These are phyloP conservation scores for Centroberyx gerrardi DNA, from an alignment of 2,797 vertebrate species.

Conservation along the genomic window DNA sequence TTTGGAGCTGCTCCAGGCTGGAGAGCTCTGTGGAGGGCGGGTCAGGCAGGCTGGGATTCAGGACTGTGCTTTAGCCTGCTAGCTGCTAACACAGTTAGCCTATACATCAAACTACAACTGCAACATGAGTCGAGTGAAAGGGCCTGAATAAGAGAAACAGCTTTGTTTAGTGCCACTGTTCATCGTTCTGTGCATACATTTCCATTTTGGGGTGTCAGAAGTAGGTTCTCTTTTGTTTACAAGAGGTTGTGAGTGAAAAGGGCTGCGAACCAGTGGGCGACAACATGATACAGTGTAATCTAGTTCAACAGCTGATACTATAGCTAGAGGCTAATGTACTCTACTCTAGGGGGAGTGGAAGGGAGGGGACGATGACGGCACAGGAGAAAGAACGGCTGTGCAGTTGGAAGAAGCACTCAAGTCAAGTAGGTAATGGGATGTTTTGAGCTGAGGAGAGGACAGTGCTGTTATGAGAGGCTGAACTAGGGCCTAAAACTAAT, in stretches of 20 bases:
- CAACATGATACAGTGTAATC: conserved; percentile 1
- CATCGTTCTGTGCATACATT: neutral
- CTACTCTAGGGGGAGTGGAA: too few species aligned
- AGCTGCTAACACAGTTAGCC: conserved; percentile 26
- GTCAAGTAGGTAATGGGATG: neutral
- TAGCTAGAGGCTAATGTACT: too few species aligned
- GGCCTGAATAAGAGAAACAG: too few species aligned
- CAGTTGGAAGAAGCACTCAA: neutral
- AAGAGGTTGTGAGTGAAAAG: too few species aligned
- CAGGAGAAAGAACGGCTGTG: neutral
- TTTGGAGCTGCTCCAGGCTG: conserved; percentile 34
- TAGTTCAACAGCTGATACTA: neutral
- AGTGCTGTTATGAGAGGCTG: neutral
- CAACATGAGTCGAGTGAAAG: too few species aligned
- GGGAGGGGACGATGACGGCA: neutral
- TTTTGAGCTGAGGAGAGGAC: neutral
- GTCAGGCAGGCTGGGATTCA: conserved; percentile 10
- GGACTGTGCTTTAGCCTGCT: conserved; percentile 53
- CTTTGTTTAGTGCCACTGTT: too few species aligned
- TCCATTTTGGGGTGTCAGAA: neutral
- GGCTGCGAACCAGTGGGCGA: neutral
- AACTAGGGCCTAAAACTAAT: too few species aligned
- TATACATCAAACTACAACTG: neutral
- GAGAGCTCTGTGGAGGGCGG: conserved; percentile 30
- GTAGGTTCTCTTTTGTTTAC: neutral